phyloP scores from a whole-genome alignment of 2,797 vertebrate species.

The Lerista edwardsae region DNA sequence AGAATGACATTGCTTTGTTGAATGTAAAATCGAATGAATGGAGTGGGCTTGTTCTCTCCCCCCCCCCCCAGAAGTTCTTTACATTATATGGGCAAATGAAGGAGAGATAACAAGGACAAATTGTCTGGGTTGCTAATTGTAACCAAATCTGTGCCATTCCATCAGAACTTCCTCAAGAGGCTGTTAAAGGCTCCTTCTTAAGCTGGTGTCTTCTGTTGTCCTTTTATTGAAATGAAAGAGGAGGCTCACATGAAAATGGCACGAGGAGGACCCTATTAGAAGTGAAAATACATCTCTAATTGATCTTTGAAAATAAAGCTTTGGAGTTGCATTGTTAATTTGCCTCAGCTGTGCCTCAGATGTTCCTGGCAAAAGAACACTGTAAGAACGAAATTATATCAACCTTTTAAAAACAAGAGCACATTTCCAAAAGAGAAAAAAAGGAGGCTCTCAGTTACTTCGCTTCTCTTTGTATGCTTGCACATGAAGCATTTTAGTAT shows the following conservation, averaged over 20 bases:
- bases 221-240: constrained; percentile 66
- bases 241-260: constrained; percentile 68
- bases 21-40: constrained; percentile 53
- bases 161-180: constrained; percentile 75
- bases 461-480: constrained; percentile 43
- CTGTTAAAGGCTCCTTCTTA: constrained; percentile 66
- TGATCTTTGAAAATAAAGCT: constrained; percentile 72
- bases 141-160: constrained; percentile 70
- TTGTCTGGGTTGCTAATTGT: constrained; percentile 72
- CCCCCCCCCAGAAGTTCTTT: constrained; percentile 33
- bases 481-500: constrained; percentile 41
- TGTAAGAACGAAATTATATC: constrained; percentile 78
- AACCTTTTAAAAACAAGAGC: constrained; percentile 58
- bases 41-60: constrained; percentile 37
- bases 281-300: constrained; percentile 51
- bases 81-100: constrained; percentile 56
- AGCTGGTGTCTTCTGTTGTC: constrained; percentile 71
- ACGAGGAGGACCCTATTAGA: constrained; percentile 59
- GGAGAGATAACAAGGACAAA: constrained; percentile 67
- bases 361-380: constrained; percentile 78
- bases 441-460: constrained; percentile 44
- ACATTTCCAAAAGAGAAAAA: constrained; percentile 54
- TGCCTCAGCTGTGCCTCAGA: constrained; percentile 85
- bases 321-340: constrained; percentile 76
- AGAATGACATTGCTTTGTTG: constrained; percentile 36